A percentile compares a stretch with the other conserved stretches of the same genome.
phyloP scores from a whole-genome alignment of 2,888 invertebrate genomes.

The Geotrupes spiniger region DNA sequence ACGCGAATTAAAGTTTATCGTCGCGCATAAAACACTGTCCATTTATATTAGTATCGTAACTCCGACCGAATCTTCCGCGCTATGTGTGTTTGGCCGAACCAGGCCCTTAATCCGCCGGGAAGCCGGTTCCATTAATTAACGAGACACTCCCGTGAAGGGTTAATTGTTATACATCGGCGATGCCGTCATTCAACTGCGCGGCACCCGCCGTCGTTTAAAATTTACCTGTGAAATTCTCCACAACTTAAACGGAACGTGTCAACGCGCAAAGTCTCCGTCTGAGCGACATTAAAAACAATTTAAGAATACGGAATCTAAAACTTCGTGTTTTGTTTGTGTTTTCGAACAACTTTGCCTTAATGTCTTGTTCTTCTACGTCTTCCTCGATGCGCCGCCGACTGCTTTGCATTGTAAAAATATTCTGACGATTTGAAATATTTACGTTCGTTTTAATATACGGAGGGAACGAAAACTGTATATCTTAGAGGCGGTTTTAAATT shows the following conservation, averaged over 20 bases:
- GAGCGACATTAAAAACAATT: slow-evolving; percentile 33
- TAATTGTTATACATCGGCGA: slow-evolving; percentile 5
- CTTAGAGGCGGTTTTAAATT: background rate
- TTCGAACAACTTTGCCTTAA: background rate
- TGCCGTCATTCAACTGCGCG: background rate
- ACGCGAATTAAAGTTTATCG: too few species aligned
- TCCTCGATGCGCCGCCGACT: slow-evolving; percentile 3
- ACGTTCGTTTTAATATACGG: slow-evolving; percentile 1
- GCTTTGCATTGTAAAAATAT: slow-evolving; percentile 4
- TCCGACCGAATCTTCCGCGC: too few species aligned
- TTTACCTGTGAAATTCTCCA: background rate
- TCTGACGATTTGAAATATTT: background rate
- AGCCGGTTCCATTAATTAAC: slow-evolving; percentile 33
- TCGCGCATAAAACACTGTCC: too few species aligned
- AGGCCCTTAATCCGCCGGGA: slow-evolving; percentile 20
- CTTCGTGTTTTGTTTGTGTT: slow-evolving; percentile 15
- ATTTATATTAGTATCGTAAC: too few species aligned
- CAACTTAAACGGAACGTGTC: slow-evolving; percentile 20
- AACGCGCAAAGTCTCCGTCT: slow-evolving; percentile 27
- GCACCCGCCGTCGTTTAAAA: background rate
- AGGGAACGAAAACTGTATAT: background rate
- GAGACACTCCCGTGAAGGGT: slow-evolving; percentile 22
- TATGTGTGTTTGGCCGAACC: background rate
- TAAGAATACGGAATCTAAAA: slow-evolving; percentile 27
- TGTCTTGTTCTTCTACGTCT: too few species aligned